A percentile compares a stretch with the other conserved stretches of the same genome.
Conservation (phyloP, 1,140 invertebrate genomes). For the Drosophila bipectinata region DNA sequence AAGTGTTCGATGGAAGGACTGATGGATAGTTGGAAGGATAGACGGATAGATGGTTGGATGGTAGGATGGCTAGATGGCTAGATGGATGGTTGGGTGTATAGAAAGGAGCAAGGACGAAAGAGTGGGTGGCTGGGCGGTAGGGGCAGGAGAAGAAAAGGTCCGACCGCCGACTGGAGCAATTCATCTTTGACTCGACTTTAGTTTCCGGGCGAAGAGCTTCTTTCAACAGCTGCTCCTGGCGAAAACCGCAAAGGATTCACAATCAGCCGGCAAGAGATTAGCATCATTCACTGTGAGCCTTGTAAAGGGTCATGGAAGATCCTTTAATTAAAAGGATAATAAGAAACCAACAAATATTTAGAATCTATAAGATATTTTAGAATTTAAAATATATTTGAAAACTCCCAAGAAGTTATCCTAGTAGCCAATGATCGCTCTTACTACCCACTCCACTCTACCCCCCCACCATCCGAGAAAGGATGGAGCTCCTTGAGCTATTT, state of each 20-base stretch:
- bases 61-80: slow-evolving; percentile 4
- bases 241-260: slow-evolving; percentile 36
- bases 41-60: slow-evolving; percentile 14
- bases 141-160: background rate
- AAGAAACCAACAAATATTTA: background rate
- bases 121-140: background rate
- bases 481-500: slow-evolving; percentile 39
- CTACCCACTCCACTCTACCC: background rate
- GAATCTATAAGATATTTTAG: background rate
- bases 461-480: slow-evolving; percentile 15
- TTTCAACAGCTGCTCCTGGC: slow-evolving; percentile 46
- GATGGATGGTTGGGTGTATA: slow-evolving; percentile 10
- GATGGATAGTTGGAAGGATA: slow-evolving; percentile 15
- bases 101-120: slow-evolving; percentile 8
- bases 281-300: slow-evolving; percentile 2
- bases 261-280: slow-evolving; percentile 15
- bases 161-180: slow-evolving; percentile 50
- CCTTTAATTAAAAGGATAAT: background rate
- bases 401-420: background rate
- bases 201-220: slow-evolving; percentile 8
- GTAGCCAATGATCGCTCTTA: background rate
- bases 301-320: background rate
- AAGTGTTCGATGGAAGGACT: slow-evolving; percentile 61
- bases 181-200: slow-evolving; percentile 60
- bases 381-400: background rate